Conservation (phyloP, 2,888 invertebrate genomes). For the Eudasyphora cyanicolor region DNA sequence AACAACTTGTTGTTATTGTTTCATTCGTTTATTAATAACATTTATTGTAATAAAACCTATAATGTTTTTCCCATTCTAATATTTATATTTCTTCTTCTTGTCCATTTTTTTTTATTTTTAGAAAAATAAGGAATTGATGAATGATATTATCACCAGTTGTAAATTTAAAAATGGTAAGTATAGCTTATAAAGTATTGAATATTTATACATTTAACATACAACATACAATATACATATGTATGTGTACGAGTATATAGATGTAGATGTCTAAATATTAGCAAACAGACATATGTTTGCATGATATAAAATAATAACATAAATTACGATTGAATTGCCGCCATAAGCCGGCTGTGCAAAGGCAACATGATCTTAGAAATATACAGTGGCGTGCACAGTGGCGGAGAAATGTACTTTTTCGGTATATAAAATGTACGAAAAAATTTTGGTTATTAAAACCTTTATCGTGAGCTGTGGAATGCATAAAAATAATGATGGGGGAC, state of each 20-base stretch:
- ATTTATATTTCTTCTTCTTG: conserved; percentile 50
- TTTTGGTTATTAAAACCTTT: neutral
- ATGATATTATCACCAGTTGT: conserved; percentile 85
- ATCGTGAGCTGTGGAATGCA: neutral
- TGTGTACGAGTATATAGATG: neutral
- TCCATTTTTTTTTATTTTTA: conserved; percentile 81
- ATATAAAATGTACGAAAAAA: too few relatives aligned
- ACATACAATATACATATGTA: neutral
- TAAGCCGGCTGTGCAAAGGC: neutral
- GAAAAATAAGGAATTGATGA: conserved; percentile 90
- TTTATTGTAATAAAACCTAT: conserved; percentile 12
- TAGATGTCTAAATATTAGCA: too few relatives aligned
- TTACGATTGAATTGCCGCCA: conserved; percentile 2
- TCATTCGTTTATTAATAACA: neutral
- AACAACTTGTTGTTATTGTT: neutral
- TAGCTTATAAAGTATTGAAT: neutral
- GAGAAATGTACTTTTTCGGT: neutral
- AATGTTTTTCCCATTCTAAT: conserved; percentile 27
- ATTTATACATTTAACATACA: neutral
- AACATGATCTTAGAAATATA: neutral
- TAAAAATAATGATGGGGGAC: neutral
- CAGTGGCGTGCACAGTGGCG: neutral
- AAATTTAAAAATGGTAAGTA: conserved; percentile 85
- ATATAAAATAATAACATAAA: conserved; percentile 10
- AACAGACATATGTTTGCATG: neutral